phyloP scores from a whole-genome alignment of 1,140 invertebrate genomes.

The Ganaspis sp. region DNA sequence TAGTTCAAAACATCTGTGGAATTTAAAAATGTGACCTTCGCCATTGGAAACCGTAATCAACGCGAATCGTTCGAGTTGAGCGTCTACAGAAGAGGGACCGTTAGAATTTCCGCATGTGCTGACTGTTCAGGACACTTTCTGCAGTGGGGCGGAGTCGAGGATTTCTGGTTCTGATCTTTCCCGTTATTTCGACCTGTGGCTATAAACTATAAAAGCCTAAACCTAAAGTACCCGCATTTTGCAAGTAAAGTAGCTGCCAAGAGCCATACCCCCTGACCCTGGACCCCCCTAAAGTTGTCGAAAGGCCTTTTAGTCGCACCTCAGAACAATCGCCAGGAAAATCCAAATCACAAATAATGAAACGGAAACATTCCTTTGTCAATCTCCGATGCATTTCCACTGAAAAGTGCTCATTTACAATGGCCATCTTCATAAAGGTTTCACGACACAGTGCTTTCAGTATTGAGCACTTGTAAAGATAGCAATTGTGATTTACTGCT shows the following conservation, averaged over 20 bases:
- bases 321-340: no score
- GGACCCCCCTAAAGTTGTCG: neutral
- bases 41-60: constrained; percentile 41
- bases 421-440: no score
- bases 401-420: no score
- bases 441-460: no score
- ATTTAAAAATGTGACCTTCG: constrained; percentile 13
- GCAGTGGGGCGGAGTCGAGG: constrained; percentile 29
- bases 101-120: constrained; percentile 50
- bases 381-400: no score
- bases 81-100: constrained; percentile 34
- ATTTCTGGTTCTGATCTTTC: constrained; percentile 45
- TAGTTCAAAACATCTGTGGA: no score
- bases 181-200: constrained; percentile 44
- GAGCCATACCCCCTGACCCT: neutral
- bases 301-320: no score
- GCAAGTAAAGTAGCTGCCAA: neutral
- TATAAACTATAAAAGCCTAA: neutral
- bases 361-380: no score
- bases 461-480: no score
- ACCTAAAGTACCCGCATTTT: neutral
- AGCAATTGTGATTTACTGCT: no score
- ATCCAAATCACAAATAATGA: no score
- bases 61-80: constrained; percentile 35
- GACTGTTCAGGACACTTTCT: constrained; percentile 41